Base-by-base conservation (phyloP, 2,888 invertebrate species). In the Sipha maydis region DNA sequence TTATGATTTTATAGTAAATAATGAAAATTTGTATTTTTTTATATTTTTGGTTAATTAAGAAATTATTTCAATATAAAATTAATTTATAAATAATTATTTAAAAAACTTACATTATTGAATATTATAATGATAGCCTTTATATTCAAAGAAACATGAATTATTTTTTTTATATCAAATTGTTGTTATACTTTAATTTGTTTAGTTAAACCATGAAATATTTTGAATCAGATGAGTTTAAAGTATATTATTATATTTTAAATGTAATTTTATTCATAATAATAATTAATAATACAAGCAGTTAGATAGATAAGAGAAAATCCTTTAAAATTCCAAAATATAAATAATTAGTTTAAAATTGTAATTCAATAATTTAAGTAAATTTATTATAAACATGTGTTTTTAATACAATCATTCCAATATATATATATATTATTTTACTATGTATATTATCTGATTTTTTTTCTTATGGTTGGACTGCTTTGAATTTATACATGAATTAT, bases 381-480 rank as follows among this genome's bases (percentile, higher is more conserved):
- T 17, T 19, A 14, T 56, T 34, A 4, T 56, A 19, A 56, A 17
- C 17, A 17, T 56, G 17, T 41, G 9, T 41, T 41, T 41, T 41
- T 7, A 41, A 41, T 41, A 41, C 41, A 41, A 19, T 61, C 25
- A 61, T 61, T 61, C 61, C 61, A 25, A 61, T 61, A 21, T 61
- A 41, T 48, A 48, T 38, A 48, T 61, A 19, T 56, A 56, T 54
- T 56, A 21, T 56, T 56, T 17, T 21, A 61, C 25, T 19, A 61
- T 61, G 61, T 21, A 61, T 61, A 25, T 25, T 61, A 21, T 25
- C 7, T 61, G 61, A 3, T 61, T 61, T 61, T 61, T 56, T 76
- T 61, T 75, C 7, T 76, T 84, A 76, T 84, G 61, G 61, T 41
- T 84, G 76, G 61, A 84, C 75, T 75, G 28, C 28, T 28, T 28